Base-by-base conservation (phyloP, 2,113 vertebrate genomes). In the Bothrops jararaca region DNA sequence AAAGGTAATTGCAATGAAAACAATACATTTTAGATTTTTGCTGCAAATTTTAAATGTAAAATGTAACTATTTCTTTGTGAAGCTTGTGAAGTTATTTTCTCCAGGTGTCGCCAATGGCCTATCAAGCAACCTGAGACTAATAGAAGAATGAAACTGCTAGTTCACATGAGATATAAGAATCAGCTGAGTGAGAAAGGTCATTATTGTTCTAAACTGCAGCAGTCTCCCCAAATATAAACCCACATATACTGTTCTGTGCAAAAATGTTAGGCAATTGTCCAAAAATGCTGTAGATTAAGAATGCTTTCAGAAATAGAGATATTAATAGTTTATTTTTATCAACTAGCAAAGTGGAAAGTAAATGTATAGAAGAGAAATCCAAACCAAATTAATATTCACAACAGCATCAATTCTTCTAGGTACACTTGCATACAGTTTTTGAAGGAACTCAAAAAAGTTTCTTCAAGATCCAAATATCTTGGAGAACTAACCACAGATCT, bases 1-100 rank as follows among this genome's bases (percentile, higher is more conserved):
- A 99, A 99, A 99, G 99, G 99, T 99, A 97, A 97, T 15, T 45
- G 24, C 88, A 92, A 80, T 95, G 92, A 29, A 91, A 91, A 13
- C 92, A 93, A 94, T 74, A 54, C 0, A 0, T 89, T 34, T 53
- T 56, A 12, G 42, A 53, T 23, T 9, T 7, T 48, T 13, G 89
- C 9, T 87, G 52, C 85, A 52, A 0, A 0, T 7, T 86, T 90
- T 87, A 39, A 80, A 34, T 56, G 12, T 18, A 89, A 48, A 93
- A 4, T 29, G 18, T 86, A 86, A 8, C 85, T 57, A 29, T 2
- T 4, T 91, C 11, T 91, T 56, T 88, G 52, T 88, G 64, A 58
- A 89, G 7, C 5, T 57, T 89, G 24, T 56, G 50, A 85, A 56
- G 13, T 89, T 54, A 23, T 15, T 89, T 42, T 64, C 23, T 22